Base-by-base conservation (phyloP, 2,888 invertebrate genomes). In the Fragum fragum region DNA sequence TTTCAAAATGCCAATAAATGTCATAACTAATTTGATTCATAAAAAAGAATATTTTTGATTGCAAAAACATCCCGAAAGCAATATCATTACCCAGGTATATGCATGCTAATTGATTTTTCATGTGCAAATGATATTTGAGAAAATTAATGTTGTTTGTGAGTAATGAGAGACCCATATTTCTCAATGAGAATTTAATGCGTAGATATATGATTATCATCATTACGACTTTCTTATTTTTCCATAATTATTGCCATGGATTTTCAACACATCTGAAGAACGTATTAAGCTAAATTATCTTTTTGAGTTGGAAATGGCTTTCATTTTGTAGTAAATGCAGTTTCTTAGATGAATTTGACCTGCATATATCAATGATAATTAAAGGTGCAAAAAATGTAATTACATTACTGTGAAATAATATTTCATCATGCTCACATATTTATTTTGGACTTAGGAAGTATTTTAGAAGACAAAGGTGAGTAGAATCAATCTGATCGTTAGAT, bases 261-360 rank as follows among this genome's bases (percentile, higher is more conserved):
- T 47, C n/a, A 47, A 47, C 47, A 47, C 47, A 47, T 68, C 68
- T 74, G 26, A 68, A 74, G 66, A 66, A 47, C 26, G 57, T 59
- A 69, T 69, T 69, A 76, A 69, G 55, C 59, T 57, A 69, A 42
- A 47, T 47, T 47, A 47, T 5, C 2, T 47, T 36, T 36, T 36
- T 36, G 32, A 36, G 32, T 36, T 36, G 32, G 9, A 36, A 36
- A 36, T 36, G 32, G 9, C 32, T 36, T n/a, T n/a, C n/a, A n/a
- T n/a, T n/a, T 36, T 36, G 32, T 36, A 36, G 32, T 6, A 6
- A 36, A 36, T 3, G 32, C 32, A 36, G 32, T 6, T 36, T 3
- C 32, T 36, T 36, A 6, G 32, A 36, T 36, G 32, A 6, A 36
- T 6, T 36, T 36, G 32, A 36, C 32, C 32, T 36, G 32, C 32